Evolutionary conservation across 2,797 vertebrate genomes (phyloP), one percentile per base, ranked within the genome.

Genomic region (Perodicticus potto): DNA sequence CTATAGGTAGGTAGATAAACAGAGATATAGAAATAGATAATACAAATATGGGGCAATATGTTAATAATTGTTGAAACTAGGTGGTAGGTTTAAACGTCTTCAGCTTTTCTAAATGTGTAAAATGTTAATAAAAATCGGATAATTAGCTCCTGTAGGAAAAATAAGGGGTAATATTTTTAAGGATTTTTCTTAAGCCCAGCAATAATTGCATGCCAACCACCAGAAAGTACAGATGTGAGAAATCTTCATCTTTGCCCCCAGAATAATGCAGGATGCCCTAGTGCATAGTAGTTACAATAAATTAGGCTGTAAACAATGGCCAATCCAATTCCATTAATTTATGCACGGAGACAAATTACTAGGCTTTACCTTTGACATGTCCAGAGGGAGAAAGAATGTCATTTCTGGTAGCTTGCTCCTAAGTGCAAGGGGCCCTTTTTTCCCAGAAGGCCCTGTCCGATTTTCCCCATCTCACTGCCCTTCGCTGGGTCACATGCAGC

Each of bases 31-130:
- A 69, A 32, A 29, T 53, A 82, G n/a, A 89, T 53, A 55, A 80
- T 83, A 17, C 5, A 80, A 87, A 77, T 57, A 69, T 25, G 17
- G 10, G 37, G 45, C 67, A 90, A 94, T 90, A 84, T 57, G 27
- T 76, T 43, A 59, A 27, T 29, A 86, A 63, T 13, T 34, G 11
- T 91, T 53, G 59, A 81, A 86, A 87, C 4, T 69, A 88, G 61
- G 12, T 70, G 19, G n/a, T 85, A 45, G 17, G 40, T 72, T 94
- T 86, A 92, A 78, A 95, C n/a, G 25, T 86, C n/a, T 55, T 37
- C 32, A 76, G 1, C 10, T 70, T 92, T 93, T 93, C 27, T 89
- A 40, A 93, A 81, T 91, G 23, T 55, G 76, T 91, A 72, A 87
- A 78, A n/a, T 55, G 65, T 86, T 94, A 34, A 55, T 82, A 81